A percentile compares a stretch with the other conserved stretches of the same genome.
Evolutionary conservation across 1,140 invertebrate genomes (phyloP).

Genomic region (Drosophila sulfurigaster): DNA sequence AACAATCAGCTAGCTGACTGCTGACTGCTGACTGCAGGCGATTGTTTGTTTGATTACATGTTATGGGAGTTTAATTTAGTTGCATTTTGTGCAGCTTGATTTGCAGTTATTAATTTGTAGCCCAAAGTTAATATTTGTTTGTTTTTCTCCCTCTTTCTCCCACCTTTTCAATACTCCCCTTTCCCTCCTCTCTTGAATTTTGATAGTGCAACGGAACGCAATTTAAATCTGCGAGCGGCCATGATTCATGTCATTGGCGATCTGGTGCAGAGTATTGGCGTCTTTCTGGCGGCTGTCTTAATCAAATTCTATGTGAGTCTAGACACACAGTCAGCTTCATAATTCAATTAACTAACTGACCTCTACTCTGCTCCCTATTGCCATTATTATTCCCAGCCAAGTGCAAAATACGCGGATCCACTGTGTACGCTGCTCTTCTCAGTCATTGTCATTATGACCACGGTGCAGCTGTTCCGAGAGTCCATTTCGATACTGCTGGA

Average conservation of each 20-base stretch:
- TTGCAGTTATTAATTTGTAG: conserved; percentile 36
- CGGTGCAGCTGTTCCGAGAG: conserved; percentile 90
- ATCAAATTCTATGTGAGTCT: conserved; percentile 92
- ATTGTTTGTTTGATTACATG: conserved; percentile 53
- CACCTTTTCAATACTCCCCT: background rate
- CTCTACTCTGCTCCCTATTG: background rate
- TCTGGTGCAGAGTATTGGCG: conserved; percentile 95
- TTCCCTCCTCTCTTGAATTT: background rate
- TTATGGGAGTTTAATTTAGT: conserved; percentile 61
- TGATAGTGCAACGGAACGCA: conserved; percentile 76
- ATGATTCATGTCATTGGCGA: conserved; percentile 97
- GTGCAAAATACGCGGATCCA: conserved; percentile 93
- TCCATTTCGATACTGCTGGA: conserved; percentile 92
- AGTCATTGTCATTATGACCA: conserved; percentile 92
- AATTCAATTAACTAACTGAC: conserved; percentile 42
- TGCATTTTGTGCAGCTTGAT: conserved; percentile 38
- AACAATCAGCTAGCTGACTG: background rate
- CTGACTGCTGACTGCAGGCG: conserved; percentile 25
- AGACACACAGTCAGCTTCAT: conserved; percentile 47
- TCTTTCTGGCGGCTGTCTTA: conserved; percentile 92
- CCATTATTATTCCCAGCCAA: conserved; percentile 86
- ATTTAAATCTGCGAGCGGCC: conserved; percentile 95
- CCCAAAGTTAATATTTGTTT: conserved; percentile 21
- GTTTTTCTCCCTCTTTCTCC: background rate
- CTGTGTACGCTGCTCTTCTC: conserved; percentile 96